Evolutionary conservation across 37 sponge, comb jelly and placozoan species (phyloP), one percentile per base, ranked within the genome.

Genomic region (Hormiphora californensis): DNA sequence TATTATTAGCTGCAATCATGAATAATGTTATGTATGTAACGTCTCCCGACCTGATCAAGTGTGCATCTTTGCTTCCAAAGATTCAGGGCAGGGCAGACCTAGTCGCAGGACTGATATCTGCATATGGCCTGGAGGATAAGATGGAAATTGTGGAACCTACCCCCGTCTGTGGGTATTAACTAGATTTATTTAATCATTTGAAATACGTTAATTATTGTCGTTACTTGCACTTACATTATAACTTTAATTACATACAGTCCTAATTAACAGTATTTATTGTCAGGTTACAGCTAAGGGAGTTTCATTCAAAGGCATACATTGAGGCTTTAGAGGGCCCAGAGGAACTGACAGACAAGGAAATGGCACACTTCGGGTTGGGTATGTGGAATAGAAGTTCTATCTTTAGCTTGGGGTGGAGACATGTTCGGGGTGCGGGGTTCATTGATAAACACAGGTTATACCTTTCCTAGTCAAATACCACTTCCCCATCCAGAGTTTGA

Each of bases 401-500:
- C n/a, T n/a, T n/a, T n/a, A n/a, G n/a, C n/a, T n/a, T n/a, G n/a
- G n/a, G n/a, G n/a, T n/a, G n/a, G n/a, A n/a, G n/a, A n/a, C n/a
- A n/a, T n/a, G n/a, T n/a, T n/a, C n/a, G n/a, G n/a, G n/a, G n/a
- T n/a, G n/a, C 12, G 53, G 12, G 9, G 53, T 15, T 49, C 53
- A 17, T 49, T 17, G 9, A 17, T 49, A 17, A 9, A 49, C 53
- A 49, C 53, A 15, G 15, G 15, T 49, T 17, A 49, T 9, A 49
- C 9, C 9, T 49, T 49, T 49, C 15, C 12, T 57, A 28, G 9
- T 57, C n/a, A 23, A 23, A 57, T 28, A 57, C 30, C n/a, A 19
- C 61, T 19, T 12, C n/a, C n/a, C 27, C 23, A 12, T 73, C 17
- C 85, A 93, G 95, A 89, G 25, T 95, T 90, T 55, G 95, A 95